phyloP scores from a whole-genome alignment of 2,797 vertebrate genomes.

The Poeciliopsis gracilis region DNA sequence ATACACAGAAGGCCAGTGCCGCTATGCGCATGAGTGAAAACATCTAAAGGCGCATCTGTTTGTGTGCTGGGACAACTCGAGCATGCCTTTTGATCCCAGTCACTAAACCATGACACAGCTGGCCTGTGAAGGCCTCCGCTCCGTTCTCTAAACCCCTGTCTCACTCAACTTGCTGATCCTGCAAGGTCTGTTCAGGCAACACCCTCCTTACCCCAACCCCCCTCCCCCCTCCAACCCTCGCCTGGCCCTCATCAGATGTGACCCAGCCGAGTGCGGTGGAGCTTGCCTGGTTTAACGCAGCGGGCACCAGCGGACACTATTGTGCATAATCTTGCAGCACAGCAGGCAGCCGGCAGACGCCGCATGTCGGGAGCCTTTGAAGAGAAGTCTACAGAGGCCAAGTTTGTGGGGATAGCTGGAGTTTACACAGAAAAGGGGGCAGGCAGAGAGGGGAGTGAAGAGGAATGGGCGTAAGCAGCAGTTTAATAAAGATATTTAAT shows the following conservation, averaged over 20 bases:
- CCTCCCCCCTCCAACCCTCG: slow-evolving; percentile 9
- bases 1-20: slow-evolving; percentile 16
- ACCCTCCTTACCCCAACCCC: slow-evolving; percentile 21
- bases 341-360: slow-evolving; percentile 77
- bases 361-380: slow-evolving; percentile 74
- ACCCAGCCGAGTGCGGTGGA: slow-evolving; percentile 71
- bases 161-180: slow-evolving; percentile 48
- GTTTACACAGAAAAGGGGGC: slow-evolving; percentile 56
- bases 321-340: slow-evolving; percentile 69
- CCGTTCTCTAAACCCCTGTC: slow-evolving; percentile 24
- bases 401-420: slow-evolving; percentile 64
- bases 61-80: slow-evolving; percentile 21
- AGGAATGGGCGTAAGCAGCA: slow-evolving; percentile 51
- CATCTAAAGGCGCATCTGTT: slow-evolving; percentile 31
- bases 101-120: slow-evolving; percentile 73
- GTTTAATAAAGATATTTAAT: slow-evolving; percentile 84
- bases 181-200: slow-evolving; percentile 29
- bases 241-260: slow-evolving; percentile 63
- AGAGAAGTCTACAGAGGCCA: slow-evolving; percentile 59
- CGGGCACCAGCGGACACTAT: slow-evolving; percentile 55
- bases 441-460: slow-evolving; percentile 21
- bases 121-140: slow-evolving; percentile 47
- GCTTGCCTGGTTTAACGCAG: slow-evolving; percentile 73
- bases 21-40: slow-evolving; percentile 37
- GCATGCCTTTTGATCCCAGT: slow-evolving; percentile 51